Evolutionary conservation across 2,888 invertebrate genomes (phyloP).

Genomic region (Leucania comma): DNA sequence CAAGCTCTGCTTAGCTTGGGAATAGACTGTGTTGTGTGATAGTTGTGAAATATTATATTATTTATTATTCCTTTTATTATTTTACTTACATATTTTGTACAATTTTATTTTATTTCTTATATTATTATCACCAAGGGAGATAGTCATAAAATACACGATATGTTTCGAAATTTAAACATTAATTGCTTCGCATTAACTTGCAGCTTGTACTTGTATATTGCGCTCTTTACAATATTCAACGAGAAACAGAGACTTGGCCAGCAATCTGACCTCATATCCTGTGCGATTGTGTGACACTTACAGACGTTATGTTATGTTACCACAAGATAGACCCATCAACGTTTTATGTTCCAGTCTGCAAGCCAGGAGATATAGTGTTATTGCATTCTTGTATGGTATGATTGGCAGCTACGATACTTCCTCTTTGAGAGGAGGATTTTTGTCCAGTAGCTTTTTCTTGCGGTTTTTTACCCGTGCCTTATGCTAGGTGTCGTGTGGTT

Average conservation of each 20-base stretch:
- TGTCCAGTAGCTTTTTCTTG: too few species aligned
- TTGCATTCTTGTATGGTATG: conserved; percentile 7
- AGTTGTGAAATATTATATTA: too few species aligned
- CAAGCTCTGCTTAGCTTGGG: too few species aligned
- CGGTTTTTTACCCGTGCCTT: too few species aligned
- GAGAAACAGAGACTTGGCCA: conserved; percentile 2
- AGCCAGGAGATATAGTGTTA: background rate
- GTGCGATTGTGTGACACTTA: conserved; percentile 31
- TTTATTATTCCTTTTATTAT: too few species aligned
- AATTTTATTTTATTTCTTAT: too few species aligned
- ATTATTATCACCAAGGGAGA: too few species aligned
- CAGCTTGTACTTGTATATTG: background rate
- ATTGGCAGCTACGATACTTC: conserved; percentile 7
- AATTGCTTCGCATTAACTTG: background rate
- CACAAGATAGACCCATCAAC: conserved; percentile 40
- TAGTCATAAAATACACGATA: too few species aligned
- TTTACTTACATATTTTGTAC: too few species aligned
- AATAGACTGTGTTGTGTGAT: too few species aligned
- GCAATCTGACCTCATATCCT: conserved; percentile 58
- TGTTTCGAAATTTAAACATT: background rate
- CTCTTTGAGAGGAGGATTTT: background rate
- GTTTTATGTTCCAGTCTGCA: conserved; percentile 4
- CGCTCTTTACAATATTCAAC: background rate
- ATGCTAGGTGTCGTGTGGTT: too few species aligned
- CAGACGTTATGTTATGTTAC: conserved; percentile 31